Conservation (phyloP, 2,113 vertebrate genomes). For the Nansenia antarctica region DNA sequence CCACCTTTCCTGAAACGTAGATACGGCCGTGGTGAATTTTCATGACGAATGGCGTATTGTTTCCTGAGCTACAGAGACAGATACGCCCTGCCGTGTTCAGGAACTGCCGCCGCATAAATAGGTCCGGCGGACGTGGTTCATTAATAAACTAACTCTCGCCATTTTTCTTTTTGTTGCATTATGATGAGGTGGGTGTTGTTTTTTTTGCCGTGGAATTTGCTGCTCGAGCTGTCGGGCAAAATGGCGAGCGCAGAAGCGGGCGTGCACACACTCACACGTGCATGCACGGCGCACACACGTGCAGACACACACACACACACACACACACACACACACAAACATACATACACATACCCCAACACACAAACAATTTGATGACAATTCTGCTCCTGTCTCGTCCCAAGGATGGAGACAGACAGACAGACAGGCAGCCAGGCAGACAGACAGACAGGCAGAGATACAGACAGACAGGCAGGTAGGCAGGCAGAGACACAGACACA, state of each 20-base stretch:
- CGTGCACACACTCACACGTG: no score
- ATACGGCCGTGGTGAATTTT: conserved; percentile 59
- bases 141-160: conserved; percentile 58
- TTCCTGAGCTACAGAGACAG: conserved; percentile 62
- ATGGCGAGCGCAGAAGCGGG: conserved; percentile 26
- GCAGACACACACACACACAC: no score
- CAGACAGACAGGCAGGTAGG: no score
- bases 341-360: no score
- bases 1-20: conserved; percentile 57
- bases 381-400: conserved; percentile 29
- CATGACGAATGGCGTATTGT: conserved; percentile 65
- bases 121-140: conserved; percentile 42
- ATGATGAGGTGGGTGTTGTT: conserved; percentile 62
- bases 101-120: conserved; percentile 52
- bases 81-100: conserved; percentile 33
- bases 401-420: conserved; percentile 37
- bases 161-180: conserved; percentile 56
- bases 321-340: no score
- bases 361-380: conserved; percentile 57
- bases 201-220: conserved; percentile 65
- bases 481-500: no score
- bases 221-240: conserved; percentile 60
- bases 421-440: no score
- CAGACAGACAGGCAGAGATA: no score
- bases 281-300: no score